Evolutionary conservation across 2,888 invertebrate genomes (phyloP).

Genomic region (Ormyrus rosae): DNA sequence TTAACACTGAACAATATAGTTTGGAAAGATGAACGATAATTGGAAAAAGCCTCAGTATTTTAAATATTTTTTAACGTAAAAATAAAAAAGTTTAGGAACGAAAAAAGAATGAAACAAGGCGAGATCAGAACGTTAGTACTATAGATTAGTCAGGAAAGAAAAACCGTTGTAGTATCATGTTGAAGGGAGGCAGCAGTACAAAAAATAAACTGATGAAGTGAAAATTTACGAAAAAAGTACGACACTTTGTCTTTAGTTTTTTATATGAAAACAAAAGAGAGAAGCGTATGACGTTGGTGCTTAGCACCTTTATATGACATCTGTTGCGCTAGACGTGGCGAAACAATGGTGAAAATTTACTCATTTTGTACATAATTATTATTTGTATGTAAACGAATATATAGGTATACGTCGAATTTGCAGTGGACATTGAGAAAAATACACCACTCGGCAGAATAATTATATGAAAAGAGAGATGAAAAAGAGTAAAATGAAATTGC

Average conservation of each 20-base stretch:
- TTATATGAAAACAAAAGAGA: slow-evolving; percentile 60
- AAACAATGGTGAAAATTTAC: slow-evolving; percentile 20
- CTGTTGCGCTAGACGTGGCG: slow-evolving; percentile 7
- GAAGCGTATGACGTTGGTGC: slow-evolving; percentile 58
- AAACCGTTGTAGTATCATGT: slow-evolving; percentile 54
- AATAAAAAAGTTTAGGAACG: background rate
- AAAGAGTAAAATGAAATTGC: slow-evolving; percentile 33
- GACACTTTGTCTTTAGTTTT: slow-evolving; percentile 72
- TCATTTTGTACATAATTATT: slow-evolving; percentile 57
- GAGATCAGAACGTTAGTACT: slow-evolving; percentile 14
- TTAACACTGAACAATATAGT: too few relatives aligned
- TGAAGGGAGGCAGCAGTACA: slow-evolving; percentile 69
- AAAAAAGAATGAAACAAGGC: slow-evolving; percentile 8
- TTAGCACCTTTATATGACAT: slow-evolving; percentile 59
- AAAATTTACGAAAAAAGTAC: slow-evolving; percentile 57
- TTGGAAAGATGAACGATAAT: slow-evolving; percentile 13
- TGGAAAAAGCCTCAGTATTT: slow-evolving; percentile 4
- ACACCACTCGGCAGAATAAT: slow-evolving; percentile 3
- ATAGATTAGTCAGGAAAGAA: slow-evolving; percentile 46
- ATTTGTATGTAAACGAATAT: slow-evolving; percentile 41
- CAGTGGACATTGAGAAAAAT: background rate
- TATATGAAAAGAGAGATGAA: slow-evolving; percentile 7
- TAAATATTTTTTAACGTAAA: slow-evolving; percentile 18
- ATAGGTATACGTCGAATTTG: slow-evolving; percentile 31
- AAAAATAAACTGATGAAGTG: slow-evolving; percentile 58